Evolutionary conservation across 2,888 invertebrate genomes (phyloP).

Genomic region (Crepidodera aurea): DNA sequence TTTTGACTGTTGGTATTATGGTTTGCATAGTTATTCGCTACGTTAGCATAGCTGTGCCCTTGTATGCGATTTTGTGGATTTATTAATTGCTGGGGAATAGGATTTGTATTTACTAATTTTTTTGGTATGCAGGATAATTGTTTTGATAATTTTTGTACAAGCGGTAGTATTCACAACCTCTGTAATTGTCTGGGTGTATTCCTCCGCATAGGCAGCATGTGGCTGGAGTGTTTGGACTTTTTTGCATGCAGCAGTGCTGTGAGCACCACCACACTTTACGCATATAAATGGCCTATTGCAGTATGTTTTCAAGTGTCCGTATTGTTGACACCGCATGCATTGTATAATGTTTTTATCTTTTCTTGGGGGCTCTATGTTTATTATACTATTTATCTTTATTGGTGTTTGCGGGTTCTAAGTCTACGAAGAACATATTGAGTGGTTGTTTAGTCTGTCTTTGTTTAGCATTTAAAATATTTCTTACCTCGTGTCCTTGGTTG

Average conservation of each 20-base stretch:
- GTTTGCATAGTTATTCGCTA: neutral
- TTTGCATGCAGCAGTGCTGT: slow-evolving; percentile 1
- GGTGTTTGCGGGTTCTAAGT: neutral
- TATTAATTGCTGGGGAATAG: neutral
- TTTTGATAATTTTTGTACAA: too few relatives aligned
- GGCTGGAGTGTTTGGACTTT: slow-evolving; percentile 2
- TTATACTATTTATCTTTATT: neutral
- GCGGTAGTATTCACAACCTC: slow-evolving; percentile 6
- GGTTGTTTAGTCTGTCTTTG: too few relatives aligned
- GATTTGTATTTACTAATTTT: neutral
- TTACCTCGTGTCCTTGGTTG: neutral
- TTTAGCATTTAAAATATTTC: neutral
- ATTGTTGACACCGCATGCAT: slow-evolving; percentile 8
- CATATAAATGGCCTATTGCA: slow-evolving; percentile 15
- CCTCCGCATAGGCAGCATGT: slow-evolving; percentile 19
- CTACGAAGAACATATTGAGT: too few relatives aligned
- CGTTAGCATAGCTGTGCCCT: neutral
- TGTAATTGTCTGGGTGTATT: slow-evolving; percentile 21
- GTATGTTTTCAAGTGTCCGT: slow-evolving; percentile 11
- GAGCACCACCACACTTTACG: slow-evolving; percentile 14
- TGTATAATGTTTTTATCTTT: neutral
- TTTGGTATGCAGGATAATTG: neutral
- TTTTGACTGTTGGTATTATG: neutral
- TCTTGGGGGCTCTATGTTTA: neutral
- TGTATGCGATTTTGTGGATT: neutral